A percentile compares a stretch with the other conserved stretches of the same genome.
phyloP scores from a whole-genome alignment of 2,797 vertebrate genomes.

The Benthosema pterotum region DNA sequence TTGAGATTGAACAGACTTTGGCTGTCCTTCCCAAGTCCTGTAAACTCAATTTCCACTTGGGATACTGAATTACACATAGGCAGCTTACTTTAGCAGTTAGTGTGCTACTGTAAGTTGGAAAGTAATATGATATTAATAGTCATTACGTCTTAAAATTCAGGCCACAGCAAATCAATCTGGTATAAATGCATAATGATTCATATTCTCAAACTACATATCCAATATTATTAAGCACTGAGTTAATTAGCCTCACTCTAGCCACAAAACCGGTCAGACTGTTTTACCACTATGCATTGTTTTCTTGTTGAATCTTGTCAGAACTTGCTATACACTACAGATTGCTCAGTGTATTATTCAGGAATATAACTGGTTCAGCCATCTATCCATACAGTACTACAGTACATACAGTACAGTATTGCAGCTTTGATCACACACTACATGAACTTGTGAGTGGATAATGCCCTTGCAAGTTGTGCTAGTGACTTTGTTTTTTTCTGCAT shows the following conservation, averaged over 20 bases:
- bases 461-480: too few relatives aligned
- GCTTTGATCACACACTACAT: too few relatives aligned
- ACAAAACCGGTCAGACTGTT: too few relatives aligned
- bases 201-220: background rate
- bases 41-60: background rate
- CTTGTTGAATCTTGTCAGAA: background rate
- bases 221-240: background rate
- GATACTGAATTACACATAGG: background rate
- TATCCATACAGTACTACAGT: too few relatives aligned
- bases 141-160: background rate
- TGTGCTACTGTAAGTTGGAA: background rate
- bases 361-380: background rate
- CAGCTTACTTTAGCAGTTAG: background rate
- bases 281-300: background rate
- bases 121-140: background rate
- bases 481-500: slow-evolving; percentile 5
- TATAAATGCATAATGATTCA: background rate
- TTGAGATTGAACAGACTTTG: background rate
- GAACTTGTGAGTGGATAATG: too few relatives aligned
- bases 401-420: too few relatives aligned
- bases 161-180: background rate
- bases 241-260: too few relatives aligned
- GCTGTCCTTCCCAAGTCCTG: background rate
- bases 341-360: background rate
- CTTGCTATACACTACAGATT: background rate